Conservation (phyloP, 92 coral and sea anemone genomes). For the Heliopora coerulea region DNA sequence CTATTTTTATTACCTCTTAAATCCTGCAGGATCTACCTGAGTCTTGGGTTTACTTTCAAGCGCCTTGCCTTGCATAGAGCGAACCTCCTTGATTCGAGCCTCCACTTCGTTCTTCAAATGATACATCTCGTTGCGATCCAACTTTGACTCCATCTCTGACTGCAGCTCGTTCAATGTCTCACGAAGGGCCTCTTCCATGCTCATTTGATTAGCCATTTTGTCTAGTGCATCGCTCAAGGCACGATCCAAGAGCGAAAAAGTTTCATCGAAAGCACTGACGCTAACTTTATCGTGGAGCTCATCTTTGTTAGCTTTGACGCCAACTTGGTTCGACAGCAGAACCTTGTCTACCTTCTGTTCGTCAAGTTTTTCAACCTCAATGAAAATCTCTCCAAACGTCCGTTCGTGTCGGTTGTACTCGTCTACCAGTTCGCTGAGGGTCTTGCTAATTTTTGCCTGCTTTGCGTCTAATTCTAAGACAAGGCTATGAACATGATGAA, state of each 20-base stretch:
- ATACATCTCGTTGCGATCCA: slow-evolving; percentile 79
- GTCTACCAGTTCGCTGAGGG: slow-evolving; percentile 82
- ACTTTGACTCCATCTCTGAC: slow-evolving; percentile 69
- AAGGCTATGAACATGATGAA: slow-evolving; percentile 93
- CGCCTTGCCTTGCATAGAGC: slow-evolving; percentile 71
- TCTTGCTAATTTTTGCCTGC: slow-evolving; percentile 74
- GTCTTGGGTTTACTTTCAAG: slow-evolving; percentile 74
- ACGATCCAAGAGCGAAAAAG: slow-evolving; percentile 84
- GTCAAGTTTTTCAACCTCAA: slow-evolving; percentile 66
- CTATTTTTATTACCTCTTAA: slow-evolving; percentile 79
- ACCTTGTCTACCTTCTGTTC: slow-evolving; percentile 85
- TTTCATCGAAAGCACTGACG: slow-evolving; percentile 81
- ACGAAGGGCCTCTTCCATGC: slow-evolving; percentile 79
- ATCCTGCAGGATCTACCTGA: slow-evolving; percentile 87
- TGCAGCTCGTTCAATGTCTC: slow-evolving; percentile 78
- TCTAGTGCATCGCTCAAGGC: slow-evolving; percentile 90
- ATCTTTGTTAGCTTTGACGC: slow-evolving; percentile 86
- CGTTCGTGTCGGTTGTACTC: slow-evolving; percentile 93
- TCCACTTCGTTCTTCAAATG: slow-evolving; percentile 73
- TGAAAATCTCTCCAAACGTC: slow-evolving; percentile 66
- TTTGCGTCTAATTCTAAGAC: slow-evolving; percentile 85
- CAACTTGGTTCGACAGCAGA: slow-evolving; percentile 77
- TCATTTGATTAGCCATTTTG: slow-evolving; percentile 93
- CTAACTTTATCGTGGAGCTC: slow-evolving; percentile 88
- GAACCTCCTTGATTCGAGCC: slow-evolving; percentile 81